phyloP scores from a whole-genome alignment of 1,140 invertebrate genomes.

The Calliopsis andreniformis region DNA sequence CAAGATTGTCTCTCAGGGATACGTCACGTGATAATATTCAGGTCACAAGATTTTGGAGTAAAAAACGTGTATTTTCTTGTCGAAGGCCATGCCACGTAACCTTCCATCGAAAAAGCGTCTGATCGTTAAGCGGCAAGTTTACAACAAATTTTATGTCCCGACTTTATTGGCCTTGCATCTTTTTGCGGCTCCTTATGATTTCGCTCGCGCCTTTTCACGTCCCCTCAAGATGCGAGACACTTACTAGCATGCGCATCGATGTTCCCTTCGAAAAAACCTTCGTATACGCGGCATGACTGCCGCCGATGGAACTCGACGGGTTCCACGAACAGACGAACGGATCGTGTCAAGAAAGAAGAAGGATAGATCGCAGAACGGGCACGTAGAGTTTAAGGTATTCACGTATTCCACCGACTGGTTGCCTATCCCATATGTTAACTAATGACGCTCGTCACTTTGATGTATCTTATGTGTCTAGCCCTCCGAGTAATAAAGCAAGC shows the following conservation, averaged over 20 bases:
- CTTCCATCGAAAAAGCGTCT: not conserved
- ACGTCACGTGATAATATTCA: too few species aligned
- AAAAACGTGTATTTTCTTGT: not conserved
- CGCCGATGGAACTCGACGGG: constrained; percentile 43
- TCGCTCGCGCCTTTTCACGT: constrained; percentile 25
- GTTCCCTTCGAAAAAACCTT: constrained; percentile 14
- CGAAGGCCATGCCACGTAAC: too few species aligned
- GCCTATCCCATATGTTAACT: constrained; percentile 35
- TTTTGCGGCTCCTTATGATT: constrained; percentile 26
- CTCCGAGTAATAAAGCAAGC: not conserved
- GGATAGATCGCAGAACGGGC: constrained; percentile 48
- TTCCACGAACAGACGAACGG: constrained; percentile 54
- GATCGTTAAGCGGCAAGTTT: not conserved
- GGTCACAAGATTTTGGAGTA: too few species aligned
- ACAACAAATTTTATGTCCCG: constrained; percentile 30
- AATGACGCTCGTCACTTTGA: constrained; percentile 42
- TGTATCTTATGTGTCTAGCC: constrained; percentile 28
- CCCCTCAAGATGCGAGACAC: not conserved
- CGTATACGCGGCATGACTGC: constrained; percentile 33
- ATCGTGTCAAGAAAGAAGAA: constrained; percentile 43
- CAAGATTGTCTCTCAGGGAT: too few species aligned
- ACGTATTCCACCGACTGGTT: constrained; percentile 49
- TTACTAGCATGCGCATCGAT: not conserved
- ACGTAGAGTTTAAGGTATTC: constrained; percentile 55
- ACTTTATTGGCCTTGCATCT: constrained; percentile 6